Evolutionary conservation across 1,140 invertebrate genomes (phyloP).

Genomic region (Teleogryllus occipitalis): DNA sequence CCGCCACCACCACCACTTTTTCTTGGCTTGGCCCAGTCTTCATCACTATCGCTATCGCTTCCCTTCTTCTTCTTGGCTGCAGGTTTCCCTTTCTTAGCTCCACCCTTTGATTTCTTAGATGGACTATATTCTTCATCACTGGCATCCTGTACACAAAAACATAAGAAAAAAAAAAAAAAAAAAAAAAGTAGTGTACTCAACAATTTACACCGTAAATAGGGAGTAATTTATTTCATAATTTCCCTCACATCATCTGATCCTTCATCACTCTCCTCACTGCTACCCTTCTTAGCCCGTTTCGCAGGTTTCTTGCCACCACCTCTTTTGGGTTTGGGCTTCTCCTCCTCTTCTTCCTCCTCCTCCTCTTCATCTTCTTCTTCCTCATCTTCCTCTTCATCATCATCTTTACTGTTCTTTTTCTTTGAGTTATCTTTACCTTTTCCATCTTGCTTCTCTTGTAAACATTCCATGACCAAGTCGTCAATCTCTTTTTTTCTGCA

Average conservation of each 20-base stretch:
- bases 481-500: slow-evolving; percentile 76
- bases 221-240: background rate
- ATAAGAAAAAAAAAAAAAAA: background rate
- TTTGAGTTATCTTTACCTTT: slow-evolving; percentile 40
- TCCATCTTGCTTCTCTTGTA: slow-evolving; percentile 49
- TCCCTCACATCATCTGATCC: slow-evolving; percentile 34
- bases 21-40: slow-evolving; percentile 63
- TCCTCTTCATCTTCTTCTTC: slow-evolving; percentile 46
- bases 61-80: slow-evolving; percentile 59
- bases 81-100: slow-evolving; percentile 36
- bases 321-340: slow-evolving; percentile 47
- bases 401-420: slow-evolving; percentile 48
- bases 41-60: slow-evolving; percentile 65
- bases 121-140: slow-evolving; percentile 60
- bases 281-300: slow-evolving; percentile 49
- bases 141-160: slow-evolving; percentile 38
- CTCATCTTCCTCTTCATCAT: slow-evolving; percentile 48
- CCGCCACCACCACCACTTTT: slow-evolving; percentile 40
- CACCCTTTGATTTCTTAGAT: slow-evolving; percentile 41
- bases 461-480: slow-evolving; percentile 68
- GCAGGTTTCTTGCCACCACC: slow-evolving; percentile 40
- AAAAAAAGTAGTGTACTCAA: background rate
- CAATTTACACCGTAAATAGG: background rate
- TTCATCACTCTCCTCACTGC: slow-evolving; percentile 50
- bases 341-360: slow-evolving; percentile 44